Base-by-base conservation (phyloP, 2,113 vertebrate species). In the Grammomys dolichurus region DNA sequence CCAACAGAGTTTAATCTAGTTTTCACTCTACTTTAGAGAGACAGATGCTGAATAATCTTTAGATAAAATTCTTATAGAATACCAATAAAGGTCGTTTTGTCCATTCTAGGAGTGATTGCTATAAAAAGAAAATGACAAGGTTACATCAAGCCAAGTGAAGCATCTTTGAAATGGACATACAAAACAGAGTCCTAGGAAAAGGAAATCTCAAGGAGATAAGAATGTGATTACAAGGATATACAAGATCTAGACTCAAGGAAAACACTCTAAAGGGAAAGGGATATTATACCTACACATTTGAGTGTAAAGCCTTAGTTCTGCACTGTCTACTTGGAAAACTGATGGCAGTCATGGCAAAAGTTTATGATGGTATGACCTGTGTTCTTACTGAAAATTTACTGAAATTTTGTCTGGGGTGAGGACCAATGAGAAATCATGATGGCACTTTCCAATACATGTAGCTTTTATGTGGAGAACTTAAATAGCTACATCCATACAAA, bases 171-270 rank as follows among this genome's bases (percentile, higher is more conserved):
- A 69, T 91, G 65, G 22, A 86, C 80, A 51, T 54, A 43, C 33
- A 93, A 48, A 58, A 16, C 28, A 93, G 63, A 81, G 80, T 72
- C 36, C 28, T 88, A 93, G 31, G 73, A 93, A 91, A 93, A 26
- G 46, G 1, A 81, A 36, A 20, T 70, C 0, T 10, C n/a, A 58
- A 22, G 13, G 24, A 43, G 13, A 75, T 24, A 31, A 93, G 17
- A 76, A 58, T 36, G 75, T 51, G 5, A n/a, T 60, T 46, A 14
- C 16, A 87, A 3, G 20, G 3, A 33, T 69, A 89, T 3, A 72
- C 54, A 90, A 90, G 36, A 70, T 28, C 60, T 89, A 89, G 90
- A 72, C 81, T 77, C n/a, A n/a, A 58, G 76, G 58, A n/a, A 85
- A 76, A 31, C 14, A 54, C 84, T 56, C 16, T 77, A 91, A 40